Evolutionary conservation across 2,888 invertebrate genomes (phyloP).

Genomic region (Hedya salicella): DNA sequence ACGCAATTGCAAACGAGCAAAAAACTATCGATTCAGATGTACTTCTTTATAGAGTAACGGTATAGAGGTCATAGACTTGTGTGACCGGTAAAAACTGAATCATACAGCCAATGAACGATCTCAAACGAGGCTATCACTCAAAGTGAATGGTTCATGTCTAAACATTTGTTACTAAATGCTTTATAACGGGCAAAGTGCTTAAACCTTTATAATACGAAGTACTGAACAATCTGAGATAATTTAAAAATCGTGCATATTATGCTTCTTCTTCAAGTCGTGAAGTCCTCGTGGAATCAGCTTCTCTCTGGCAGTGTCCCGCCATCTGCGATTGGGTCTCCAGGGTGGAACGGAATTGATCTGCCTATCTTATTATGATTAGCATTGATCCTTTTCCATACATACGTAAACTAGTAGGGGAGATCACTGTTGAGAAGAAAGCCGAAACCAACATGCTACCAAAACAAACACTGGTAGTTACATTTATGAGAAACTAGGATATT

Average conservation of each 20-base stretch:
- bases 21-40: slow-evolving; percentile 35
- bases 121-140: slow-evolving; percentile 17
- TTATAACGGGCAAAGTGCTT: slow-evolving; percentile 1
- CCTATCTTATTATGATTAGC: too few relatives aligned
- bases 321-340: too few relatives aligned
- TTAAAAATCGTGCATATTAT: too few relatives aligned
- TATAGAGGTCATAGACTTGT: slow-evolving; percentile 38
- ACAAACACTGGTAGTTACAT: too few relatives aligned
- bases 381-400: too few relatives aligned
- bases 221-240: neutral
- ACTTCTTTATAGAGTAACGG: slow-evolving; percentile 38
- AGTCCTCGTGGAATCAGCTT: too few relatives aligned
- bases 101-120: slow-evolving; percentile 24
- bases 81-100: slow-evolving; percentile 25
- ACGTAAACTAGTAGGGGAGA: too few relatives aligned
- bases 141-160: slow-evolving; percentile 8
- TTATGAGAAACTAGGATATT: too few relatives aligned
- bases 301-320: too few relatives aligned
- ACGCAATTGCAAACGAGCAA: slow-evolving; percentile 26
- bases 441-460: too few relatives aligned
- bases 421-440: too few relatives aligned
- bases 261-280: neutral
- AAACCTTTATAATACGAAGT: neutral
- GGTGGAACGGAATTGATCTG: too few relatives aligned
- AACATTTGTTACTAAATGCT: slow-evolving; percentile 15